These are phyloP conservation scores for Coecobrya sp. DNA, from an alignment of 2,888 invertebrate species.

Conservation along the genomic window DNA sequence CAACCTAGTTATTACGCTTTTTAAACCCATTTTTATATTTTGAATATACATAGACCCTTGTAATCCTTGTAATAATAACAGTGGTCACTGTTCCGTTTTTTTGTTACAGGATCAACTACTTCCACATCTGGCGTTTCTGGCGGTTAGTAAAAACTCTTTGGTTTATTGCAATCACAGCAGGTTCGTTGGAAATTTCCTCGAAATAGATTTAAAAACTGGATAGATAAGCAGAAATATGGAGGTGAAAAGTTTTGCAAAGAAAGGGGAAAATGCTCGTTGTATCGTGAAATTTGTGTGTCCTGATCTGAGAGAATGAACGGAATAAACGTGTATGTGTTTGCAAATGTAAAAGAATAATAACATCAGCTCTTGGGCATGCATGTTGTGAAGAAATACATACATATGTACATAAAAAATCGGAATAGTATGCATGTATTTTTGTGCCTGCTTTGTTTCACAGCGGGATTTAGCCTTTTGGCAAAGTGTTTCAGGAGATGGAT, in stretches of 20 bases:
- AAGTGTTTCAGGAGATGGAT: constrained; percentile 64
- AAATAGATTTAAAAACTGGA: constrained; percentile 69
- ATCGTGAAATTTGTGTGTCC: constrained; percentile 35
- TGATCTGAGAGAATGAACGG: neutral
- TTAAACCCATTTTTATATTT: neutral
- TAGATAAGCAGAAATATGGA: constrained; percentile 64
- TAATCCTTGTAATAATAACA: constrained; percentile 7
- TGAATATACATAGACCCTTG: neutral
- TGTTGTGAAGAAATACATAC: neutral
- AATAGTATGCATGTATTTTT: constrained; percentile 22
- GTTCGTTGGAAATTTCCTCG: constrained; percentile 51
- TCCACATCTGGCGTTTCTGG: constrained; percentile 19
- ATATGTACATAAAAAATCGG: too few relatives aligned
- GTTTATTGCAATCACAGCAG: constrained; percentile 61
- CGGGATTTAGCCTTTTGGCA: constrained; percentile 64
- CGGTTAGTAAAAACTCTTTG: constrained; percentile 13
- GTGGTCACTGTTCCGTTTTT: constrained; percentile 21
- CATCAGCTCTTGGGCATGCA: neutral
- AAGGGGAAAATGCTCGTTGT: constrained; percentile 40
- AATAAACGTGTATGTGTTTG: neutral
- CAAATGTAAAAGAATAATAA: constrained; percentile 34
- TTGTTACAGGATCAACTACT: neutral
- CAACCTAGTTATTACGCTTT: neutral
- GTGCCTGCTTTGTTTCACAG: constrained; percentile 52
- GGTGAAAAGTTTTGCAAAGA: constrained; percentile 42